Conservation (phyloP, 2,797 vertebrate species). For the Rallus crepitans region DNA sequence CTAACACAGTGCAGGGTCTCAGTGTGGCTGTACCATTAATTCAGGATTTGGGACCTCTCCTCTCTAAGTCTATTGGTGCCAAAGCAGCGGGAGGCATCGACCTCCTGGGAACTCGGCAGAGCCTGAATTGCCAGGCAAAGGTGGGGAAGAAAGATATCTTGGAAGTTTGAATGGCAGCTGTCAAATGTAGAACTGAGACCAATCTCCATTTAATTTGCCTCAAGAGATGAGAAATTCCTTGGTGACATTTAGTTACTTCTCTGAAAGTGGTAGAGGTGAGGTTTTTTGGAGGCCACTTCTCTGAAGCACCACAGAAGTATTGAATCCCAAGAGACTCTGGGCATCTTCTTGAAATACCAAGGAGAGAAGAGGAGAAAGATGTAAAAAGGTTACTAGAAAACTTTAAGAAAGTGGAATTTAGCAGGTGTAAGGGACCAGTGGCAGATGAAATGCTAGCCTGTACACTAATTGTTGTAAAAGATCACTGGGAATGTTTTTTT, state of each 20-base stretch:
- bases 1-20: background rate
- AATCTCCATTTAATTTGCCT: conserved; percentile 61
- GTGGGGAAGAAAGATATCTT: background rate
- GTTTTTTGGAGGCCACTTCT: conserved; percentile 49
- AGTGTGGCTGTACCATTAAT: background rate
- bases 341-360: conserved; percentile 75
- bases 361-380: conserved; percentile 32
- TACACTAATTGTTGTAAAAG: background rate
- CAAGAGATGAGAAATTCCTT: conserved; percentile 74
- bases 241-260: conserved; percentile 70
- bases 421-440: background rate
- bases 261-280: conserved; percentile 68
- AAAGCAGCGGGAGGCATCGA: background rate
- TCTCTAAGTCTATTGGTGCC: background rate
- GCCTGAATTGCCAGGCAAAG: background rate
- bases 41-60: background rate
- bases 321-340: conserved; percentile 54
- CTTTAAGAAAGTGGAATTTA: conserved; percentile 75
- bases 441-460: background rate
- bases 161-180: conserved; percentile 73
- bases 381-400: conserved; percentile 74
- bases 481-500: background rate
- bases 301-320: conserved; percentile 67
- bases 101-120: background rate
- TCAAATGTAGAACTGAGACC: conserved; percentile 29